Evolutionary conservation across 2,888 invertebrate species (phyloP), one percentile per base, ranked within the genome.

Genomic region (Halictus quadricinctus): DNA sequence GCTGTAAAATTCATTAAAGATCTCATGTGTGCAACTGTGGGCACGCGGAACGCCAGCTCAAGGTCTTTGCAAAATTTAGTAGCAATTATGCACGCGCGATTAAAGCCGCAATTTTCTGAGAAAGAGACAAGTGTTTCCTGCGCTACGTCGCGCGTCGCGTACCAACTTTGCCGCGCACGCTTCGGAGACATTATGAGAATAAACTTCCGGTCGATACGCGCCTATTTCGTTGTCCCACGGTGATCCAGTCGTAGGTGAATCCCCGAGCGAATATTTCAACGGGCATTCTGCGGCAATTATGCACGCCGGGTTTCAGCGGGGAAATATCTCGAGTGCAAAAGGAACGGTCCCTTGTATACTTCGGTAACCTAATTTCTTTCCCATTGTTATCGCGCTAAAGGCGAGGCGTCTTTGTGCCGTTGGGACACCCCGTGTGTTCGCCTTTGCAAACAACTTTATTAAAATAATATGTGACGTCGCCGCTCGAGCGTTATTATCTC

Each of bases 171-270:
- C 80, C 41, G 64, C 60, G n/a, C 69, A 50, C 75, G 72, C 58
- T 21, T 69, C 54, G 4, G 36, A 77, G 64, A 72, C 76, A 72
- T 81, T 83, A 87, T 75, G 77, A 83, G 86, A 86, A 81, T 83
- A 87, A 86, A 83, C 87, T 87, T 87, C 87, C 86, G 87, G 81
- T 87, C 86, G 87, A 86, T 83, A 79, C 73, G 70, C 83, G 69
- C 72, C 72, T 72, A 81, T 77, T 77, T 72, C 74, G 66, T 60
- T 54, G 76, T 79, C 74, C n/a, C 73, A 10, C 21, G 36, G 29
- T 73, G 72, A 79, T 79, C 69, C 72, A n/a, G 13, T 36, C 72
- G 48, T 41, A 77, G 41, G 46, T 66, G 60, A n/a, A n/a, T 73
- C 15, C 64, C 41, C 69, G 6, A 29, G 76, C 54, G 70, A 74